A percentile compares a stretch with the other conserved stretches of the same genome.
Evolutionary conservation across 2,888 invertebrate species (phyloP).

Genomic region (Ectropis crepuscularia): DNA sequence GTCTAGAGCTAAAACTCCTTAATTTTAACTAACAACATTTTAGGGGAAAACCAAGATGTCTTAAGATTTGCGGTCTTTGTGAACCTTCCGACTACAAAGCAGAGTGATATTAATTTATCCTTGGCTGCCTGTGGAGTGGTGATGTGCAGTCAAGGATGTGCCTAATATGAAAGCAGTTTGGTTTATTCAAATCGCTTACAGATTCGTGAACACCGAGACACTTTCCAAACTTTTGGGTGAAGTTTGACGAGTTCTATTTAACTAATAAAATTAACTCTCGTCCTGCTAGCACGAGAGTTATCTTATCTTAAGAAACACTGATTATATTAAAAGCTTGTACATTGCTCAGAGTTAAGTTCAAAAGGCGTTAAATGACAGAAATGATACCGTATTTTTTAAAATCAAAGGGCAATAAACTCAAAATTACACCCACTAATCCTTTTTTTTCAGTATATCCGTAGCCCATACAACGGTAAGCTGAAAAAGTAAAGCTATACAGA

Average conservation of each 20-base stretch:
- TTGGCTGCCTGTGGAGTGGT: constrained; percentile 7
- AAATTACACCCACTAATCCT: no score
- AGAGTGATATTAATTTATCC: constrained; percentile 20
- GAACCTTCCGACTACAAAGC: constrained; percentile 17
- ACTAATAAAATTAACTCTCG: neutral
- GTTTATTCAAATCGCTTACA: constrained; percentile 14
- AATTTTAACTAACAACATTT: neutral
- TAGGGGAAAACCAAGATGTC: neutral
- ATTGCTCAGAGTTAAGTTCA: neutral
- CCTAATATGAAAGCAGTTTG: constrained; percentile 4
- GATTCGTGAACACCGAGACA: neutral
- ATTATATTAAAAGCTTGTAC: constrained; percentile 1
- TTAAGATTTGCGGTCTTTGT: constrained; percentile 22
- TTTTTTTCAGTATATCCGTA: no score
- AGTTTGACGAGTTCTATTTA: constrained; percentile 1
- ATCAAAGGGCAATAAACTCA: neutral
- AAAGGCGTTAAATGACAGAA: no score
- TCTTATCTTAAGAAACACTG: neutral
- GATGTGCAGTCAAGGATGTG: constrained; percentile 23
- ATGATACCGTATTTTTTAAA: neutral
- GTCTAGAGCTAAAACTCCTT: no score
- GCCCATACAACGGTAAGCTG: no score
- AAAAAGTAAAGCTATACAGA: no score
- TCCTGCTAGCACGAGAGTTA: no score
- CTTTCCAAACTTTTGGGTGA: constrained; percentile 6